phyloP scores from a whole-genome alignment of 2,113 vertebrate species.

The Anoura caudifer region DNA sequence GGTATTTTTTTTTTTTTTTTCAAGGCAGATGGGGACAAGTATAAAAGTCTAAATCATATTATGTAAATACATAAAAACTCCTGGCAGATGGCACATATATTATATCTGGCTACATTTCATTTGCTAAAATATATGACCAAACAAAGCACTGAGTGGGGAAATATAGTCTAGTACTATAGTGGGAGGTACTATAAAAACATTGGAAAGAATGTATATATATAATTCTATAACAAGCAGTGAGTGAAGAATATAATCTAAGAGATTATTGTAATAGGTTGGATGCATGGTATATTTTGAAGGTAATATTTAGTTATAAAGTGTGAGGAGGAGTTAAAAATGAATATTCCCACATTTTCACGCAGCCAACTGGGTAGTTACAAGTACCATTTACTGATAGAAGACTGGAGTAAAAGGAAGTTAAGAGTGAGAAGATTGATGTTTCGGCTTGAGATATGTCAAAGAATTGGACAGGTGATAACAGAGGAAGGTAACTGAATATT shows the following conservation, averaged over 20 bases:
- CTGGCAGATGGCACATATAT: neutral
- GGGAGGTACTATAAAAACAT: neutral
- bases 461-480: neutral
- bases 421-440: neutral
- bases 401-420: neutral
- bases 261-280: neutral
- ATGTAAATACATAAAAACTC: neutral
- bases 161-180: neutral
- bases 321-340: neutral
- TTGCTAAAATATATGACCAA: neutral
- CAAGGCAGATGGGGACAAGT: neutral
- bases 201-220: neutral
- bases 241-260: neutral
- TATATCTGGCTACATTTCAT: neutral
- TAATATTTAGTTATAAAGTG: neutral
- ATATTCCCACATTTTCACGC: neutral
- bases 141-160: neutral
- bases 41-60: neutral
- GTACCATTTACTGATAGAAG: neutral
- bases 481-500: neutral
- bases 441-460: neutral
- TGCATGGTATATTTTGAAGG: neutral
- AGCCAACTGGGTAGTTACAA: neutral
- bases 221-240: neutral
- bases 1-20: neutral